Evolutionary conservation across 2,888 invertebrate genomes (phyloP), one percentile per base, ranked within the genome.

Genomic region (Troilus luridus): DNA sequence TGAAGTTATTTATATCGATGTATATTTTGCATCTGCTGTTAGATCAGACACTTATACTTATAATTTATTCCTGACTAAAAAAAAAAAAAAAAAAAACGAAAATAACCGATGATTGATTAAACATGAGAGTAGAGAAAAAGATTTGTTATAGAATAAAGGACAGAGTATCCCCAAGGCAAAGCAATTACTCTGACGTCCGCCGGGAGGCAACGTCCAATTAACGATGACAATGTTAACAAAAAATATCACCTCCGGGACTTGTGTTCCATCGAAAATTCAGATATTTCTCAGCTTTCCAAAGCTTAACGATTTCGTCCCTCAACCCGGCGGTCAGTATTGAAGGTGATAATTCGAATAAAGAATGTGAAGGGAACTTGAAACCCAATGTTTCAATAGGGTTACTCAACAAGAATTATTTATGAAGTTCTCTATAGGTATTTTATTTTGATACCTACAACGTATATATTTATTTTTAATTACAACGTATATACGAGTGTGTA

Each of bases 61-160:
- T 17, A 41, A 24, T 41, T 41, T 77, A 8, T 41, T 19, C 6
- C 3, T 8, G 1, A 77, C 6, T 41, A 77, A 77, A 77, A 77
- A 41, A 17, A 77, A 3, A 41, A 41, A 41, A 1, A 41, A 41
- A 41, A 41, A n/a, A n/a, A n/a, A n/a, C n/a, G n/a, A n/a, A n/a
- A 41, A 41, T 41, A 41, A 41, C 41, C 5, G 41, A 19, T 41
- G 17, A 1, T 21, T 77, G 27, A 41, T 77, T 77, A 77, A 41
- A 77, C 14, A 41, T 41, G 17, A 41, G 8, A 6, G 27, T 19
- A 41, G 41, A 8, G 19, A 2, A 41, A 77, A 77, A 77, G 72
- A 77, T 77, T 77, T 77, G 67, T 77, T 77, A 77, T 77, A 7
- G 72, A 77, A 77, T 77, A 77, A 41, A 77, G 72, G 41, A 77